Evolutionary conservation across 2,888 invertebrate genomes (phyloP).

Genomic region (Pollenia griseotomentosa): DNA sequence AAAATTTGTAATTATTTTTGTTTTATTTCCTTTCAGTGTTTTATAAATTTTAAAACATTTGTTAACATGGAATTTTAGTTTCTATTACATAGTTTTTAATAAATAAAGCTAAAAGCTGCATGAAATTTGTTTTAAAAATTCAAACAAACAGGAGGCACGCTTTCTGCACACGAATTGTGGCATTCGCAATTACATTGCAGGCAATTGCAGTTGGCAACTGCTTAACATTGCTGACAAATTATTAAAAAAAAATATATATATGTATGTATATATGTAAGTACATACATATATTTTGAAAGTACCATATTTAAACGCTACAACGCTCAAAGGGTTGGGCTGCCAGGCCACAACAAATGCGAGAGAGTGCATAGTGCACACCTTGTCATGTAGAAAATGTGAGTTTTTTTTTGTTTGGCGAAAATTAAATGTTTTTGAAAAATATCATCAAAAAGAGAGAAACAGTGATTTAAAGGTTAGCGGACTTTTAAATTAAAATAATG

Average conservation of each 20-base stretch:
- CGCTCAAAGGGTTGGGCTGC: conserved; percentile 21
- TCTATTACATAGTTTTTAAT: background rate
- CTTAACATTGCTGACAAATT: background rate
- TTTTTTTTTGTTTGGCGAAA: background rate
- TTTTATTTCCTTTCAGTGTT: background rate
- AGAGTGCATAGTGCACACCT: conserved; percentile 3
- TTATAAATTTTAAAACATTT: background rate
- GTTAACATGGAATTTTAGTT: conserved; percentile 24
- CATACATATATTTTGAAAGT: conserved; percentile 29
- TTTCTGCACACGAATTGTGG: conserved; percentile 73
- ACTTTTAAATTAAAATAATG: too few relatives aligned
- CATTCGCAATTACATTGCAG: conserved; percentile 38
- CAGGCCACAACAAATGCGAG: background rate
- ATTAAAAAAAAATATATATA: background rate
- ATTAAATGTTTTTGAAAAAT: conserved; percentile 19
- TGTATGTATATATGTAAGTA: too few relatives aligned
- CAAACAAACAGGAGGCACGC: conserved; percentile 67
- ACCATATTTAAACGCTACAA: conserved; percentile 21
- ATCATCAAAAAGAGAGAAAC: conserved; percentile 3
- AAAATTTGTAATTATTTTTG: conserved; percentile 9
- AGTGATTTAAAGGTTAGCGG: background rate
- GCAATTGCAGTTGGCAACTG: conserved; percentile 18
- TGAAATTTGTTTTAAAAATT: conserved; percentile 1
- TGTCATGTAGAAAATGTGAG: background rate
- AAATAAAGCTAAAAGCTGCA: conserved; percentile 8